These are phyloP conservation scores for Torymus tubicola DNA, from an alignment of 2,888 invertebrate genomes.

Conservation along the genomic window DNA sequence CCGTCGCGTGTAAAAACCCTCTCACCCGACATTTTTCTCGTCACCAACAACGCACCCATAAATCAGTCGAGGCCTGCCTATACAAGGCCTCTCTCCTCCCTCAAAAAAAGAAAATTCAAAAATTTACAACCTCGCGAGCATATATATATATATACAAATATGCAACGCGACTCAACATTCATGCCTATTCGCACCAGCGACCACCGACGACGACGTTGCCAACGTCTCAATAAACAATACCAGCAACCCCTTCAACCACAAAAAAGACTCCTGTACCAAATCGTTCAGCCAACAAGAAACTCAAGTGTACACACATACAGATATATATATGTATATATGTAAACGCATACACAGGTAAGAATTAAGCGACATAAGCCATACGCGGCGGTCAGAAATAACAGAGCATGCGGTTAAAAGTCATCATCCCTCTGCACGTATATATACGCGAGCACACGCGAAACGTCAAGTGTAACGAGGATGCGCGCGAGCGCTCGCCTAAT, in stretches of 20 bases:
- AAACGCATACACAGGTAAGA: neutral
- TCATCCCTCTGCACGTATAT: neutral
- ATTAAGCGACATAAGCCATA: constrained; percentile 19
- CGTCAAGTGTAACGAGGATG: constrained; percentile 23
- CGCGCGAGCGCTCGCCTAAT: constrained; percentile 62
- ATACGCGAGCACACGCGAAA: constrained; percentile 21
- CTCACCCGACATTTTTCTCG: too few relatives aligned
- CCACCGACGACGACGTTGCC: constrained; percentile 14
- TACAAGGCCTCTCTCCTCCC: neutral
- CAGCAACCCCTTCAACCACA: too few relatives aligned
- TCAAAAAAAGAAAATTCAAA: constrained; percentile 18
- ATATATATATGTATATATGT: too few relatives aligned
- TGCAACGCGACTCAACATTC: constrained; percentile 24
- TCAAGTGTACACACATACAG: too few relatives aligned
- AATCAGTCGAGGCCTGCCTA: too few relatives aligned
- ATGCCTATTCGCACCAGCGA: neutral
- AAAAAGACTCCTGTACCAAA: too few relatives aligned
- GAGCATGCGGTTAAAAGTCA: constrained; percentile 8
- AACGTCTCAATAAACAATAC: constrained; percentile 38
- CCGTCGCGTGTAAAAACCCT: too few relatives aligned
- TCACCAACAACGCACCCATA: too few relatives aligned
- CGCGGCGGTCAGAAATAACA: neutral
- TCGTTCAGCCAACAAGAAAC: too few relatives aligned
- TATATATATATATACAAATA: neutral
- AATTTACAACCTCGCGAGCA: constrained; percentile 19